Base-by-base conservation (phyloP, 2,113 vertebrate species). In the Budorcas taxicolor region DNA sequence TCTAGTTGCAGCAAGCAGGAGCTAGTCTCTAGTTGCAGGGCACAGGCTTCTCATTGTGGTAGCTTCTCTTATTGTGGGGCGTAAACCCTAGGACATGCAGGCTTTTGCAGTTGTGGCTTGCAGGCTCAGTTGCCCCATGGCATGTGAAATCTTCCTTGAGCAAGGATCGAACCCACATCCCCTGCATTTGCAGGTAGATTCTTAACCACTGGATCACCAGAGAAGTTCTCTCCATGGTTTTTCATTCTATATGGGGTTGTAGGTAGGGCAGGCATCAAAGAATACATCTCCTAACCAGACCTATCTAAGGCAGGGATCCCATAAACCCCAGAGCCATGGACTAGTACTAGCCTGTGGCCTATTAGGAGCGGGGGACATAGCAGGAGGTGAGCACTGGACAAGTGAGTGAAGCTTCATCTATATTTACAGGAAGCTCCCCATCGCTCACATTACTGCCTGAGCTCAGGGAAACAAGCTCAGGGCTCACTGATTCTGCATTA, bases 291-390 rank as follows among this genome's bases (percentile, higher is more conserved):
- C 6, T n/a, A 7, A 19, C 10, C 23, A 78, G 31, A 67, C 17
- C 78, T 45, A 6, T 53, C 33, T 23, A 86, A 27, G 62, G 14
- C 83, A 25, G 8, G 9, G 19, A 5, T 71, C 67, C 29, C 2
- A n/a, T 40, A 40, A 71, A 40, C n/a, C 19, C 67, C n/a, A 71
- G 67, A 21, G 67, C n/a, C 67, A 40, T 23, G n/a, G 67, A 23
- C n/a, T 36, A 40, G 67, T 23, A 6, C 67, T 71, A 14, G 19
- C 40, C 19, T 71, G 67, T 40, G n/a, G 67, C n/a, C 67, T 71
- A 23, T 23, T 40, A 71, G 67, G n/a, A 71, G 12, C 0, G 0
- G 67, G n/a, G n/a, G 17, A 14, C n/a, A 40, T 11, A 74, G 67
- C 19, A 74, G 67, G 67, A 74, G 67, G 17, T 74, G 67, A 74